These are phyloP conservation scores for Nymphalis c-album DNA, from an alignment of 2,888 invertebrate species.

Conservation along the genomic window DNA sequence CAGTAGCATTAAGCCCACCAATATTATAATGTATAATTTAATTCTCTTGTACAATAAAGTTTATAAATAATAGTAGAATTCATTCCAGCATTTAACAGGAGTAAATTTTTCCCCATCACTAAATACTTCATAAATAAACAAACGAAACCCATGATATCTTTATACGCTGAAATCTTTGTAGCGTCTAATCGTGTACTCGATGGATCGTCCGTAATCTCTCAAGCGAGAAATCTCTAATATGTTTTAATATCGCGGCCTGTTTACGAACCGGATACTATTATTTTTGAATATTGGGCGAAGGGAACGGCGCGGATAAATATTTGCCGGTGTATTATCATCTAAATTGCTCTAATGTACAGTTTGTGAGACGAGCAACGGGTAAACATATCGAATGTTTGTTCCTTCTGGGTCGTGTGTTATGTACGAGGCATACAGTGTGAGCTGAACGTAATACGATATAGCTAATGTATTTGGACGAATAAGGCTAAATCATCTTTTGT, in stretches of 20 bases:
- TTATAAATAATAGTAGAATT: too few relatives aligned
- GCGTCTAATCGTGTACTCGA: constrained; percentile 49
- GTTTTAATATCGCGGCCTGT: constrained; percentile 41
- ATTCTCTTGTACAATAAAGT: too few relatives aligned
- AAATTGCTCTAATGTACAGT: constrained; percentile 48
- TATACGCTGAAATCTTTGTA: constrained; percentile 32
- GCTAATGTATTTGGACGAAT: not conserved
- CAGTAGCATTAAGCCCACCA: too few relatives aligned
- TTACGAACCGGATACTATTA: constrained; percentile 43
- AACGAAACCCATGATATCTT: constrained; percentile 19
- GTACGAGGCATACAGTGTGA: constrained; percentile 18
- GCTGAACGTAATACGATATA: constrained; percentile 12
- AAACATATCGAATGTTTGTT: constrained; percentile 33
- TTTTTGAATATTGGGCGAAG: constrained; percentile 44
- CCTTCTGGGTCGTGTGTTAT: constrained; percentile 34
- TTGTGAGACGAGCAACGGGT: constrained; percentile 30
- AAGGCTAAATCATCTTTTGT: not conserved
- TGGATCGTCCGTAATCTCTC: constrained; percentile 44
- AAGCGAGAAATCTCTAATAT: constrained; percentile 49
- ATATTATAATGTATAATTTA: too few relatives aligned
- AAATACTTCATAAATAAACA: not conserved
- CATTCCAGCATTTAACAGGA: too few relatives aligned
- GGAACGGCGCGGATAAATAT: constrained; percentile 42
- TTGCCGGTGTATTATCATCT: constrained; percentile 47
- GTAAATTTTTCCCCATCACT: not conserved